Conservation (phyloP, 1,140 invertebrate genomes). For the Myzus persicae region DNA sequence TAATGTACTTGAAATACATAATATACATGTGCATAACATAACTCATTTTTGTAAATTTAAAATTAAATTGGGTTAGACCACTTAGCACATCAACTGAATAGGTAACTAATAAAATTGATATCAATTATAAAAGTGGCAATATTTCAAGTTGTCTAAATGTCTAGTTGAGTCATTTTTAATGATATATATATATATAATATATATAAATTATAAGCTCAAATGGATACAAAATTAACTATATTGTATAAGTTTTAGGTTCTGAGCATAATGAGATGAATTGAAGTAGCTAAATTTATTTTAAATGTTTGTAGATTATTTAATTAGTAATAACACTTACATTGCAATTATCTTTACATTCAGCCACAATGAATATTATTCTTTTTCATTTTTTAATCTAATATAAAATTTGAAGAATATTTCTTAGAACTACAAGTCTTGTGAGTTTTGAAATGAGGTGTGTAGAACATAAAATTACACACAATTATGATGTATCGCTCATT, state of each 20-base stretch:
- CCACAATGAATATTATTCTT: background rate
- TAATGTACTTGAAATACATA: background rate
- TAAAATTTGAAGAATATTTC: background rate
- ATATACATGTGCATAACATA: background rate
- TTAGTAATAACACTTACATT: background rate
- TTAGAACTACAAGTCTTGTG: background rate
- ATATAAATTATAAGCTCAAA: too few species aligned
- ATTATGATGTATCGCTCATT: background rate
- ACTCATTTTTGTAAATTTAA: background rate
- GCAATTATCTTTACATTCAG: background rate
- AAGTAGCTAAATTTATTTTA: background rate
- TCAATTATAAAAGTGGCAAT: too few species aligned
- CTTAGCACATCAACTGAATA: too few species aligned
- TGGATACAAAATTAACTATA: too few species aligned
- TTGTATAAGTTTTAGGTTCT: too few species aligned
- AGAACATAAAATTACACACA: background rate
- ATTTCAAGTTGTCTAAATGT: too few species aligned
- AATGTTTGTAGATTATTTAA: background rate
- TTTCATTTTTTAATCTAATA: background rate
- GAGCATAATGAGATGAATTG: too few species aligned
- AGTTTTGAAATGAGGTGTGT: background rate
- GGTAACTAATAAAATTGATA: too few species aligned
- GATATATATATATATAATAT: too few species aligned
- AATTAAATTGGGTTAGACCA: too few species aligned
- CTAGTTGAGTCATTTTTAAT: too few species aligned